phyloP scores from a whole-genome alignment of 2,797 vertebrate genomes.

The Siniperca obscura region DNA sequence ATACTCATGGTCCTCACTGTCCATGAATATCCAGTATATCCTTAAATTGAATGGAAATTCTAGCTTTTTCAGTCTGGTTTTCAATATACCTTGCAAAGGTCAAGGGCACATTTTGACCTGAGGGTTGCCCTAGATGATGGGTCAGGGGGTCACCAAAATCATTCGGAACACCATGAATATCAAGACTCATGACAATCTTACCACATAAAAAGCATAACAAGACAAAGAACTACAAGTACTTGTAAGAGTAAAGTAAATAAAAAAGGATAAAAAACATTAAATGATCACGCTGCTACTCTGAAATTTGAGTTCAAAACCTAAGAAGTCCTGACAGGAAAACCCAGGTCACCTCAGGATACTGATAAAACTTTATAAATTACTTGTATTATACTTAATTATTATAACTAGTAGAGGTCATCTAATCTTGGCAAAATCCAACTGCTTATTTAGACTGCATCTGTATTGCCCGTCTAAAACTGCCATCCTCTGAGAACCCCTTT shows the following conservation, averaged over 20 bases:
- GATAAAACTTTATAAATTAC: conserved; percentile 26
- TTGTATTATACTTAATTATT: too few species aligned
- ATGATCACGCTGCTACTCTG: background rate
- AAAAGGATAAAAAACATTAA: background rate
- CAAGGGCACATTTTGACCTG: background rate
- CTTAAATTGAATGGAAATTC: background rate
- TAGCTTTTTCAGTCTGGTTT: background rate
- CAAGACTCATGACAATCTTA: conserved; percentile 22
- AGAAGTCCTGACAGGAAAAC: conserved; percentile 6
- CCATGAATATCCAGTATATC: background rate
- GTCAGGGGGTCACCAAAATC: conserved; percentile 13
- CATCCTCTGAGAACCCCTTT: conserved; percentile 43
- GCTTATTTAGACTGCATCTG: conserved; percentile 34
- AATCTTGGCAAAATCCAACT: conserved; percentile 24
- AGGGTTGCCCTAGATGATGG: background rate
- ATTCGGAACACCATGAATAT: conserved; percentile 15
- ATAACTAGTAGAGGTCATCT: conserved; percentile 5
- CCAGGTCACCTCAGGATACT: background rate
- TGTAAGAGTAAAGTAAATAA: background rate
- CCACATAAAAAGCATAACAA: background rate
- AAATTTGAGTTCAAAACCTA: background rate
- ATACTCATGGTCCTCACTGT: background rate
- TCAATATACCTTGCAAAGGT: conserved; percentile 5
- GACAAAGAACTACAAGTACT: background rate
- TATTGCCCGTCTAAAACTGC: conserved; percentile 26